Conservation (phyloP, 1,140 invertebrate genomes). For the Ridgeia piscesae region DNA sequence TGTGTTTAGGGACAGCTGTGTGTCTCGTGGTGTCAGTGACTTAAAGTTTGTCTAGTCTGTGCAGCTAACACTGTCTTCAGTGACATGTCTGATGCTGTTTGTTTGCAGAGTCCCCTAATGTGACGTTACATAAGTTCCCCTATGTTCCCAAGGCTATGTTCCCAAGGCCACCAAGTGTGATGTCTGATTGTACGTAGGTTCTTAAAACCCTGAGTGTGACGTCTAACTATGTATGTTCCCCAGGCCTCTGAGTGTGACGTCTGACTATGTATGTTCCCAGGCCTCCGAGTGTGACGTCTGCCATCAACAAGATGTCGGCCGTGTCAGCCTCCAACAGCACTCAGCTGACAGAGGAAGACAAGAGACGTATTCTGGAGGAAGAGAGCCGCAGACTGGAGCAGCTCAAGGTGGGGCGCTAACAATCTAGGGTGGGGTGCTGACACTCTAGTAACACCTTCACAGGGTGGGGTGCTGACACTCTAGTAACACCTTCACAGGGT, state of each 20-base stretch:
- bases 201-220: conserved; percentile 41
- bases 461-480: background rate
- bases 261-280: conserved; percentile 60
- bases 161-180: conserved; percentile 7
- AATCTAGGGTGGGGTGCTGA: background rate
- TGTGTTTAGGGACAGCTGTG: no score
- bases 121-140: no score
- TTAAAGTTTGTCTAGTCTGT: no score
- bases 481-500: no score
- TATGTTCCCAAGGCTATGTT: background rate
- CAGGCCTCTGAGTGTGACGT: conserved; percentile 58
- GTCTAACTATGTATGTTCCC: conserved; percentile 71
- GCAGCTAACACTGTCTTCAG: no score
- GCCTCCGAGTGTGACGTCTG: conserved; percentile 63
- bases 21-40: no score
- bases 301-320: conserved; percentile 65
- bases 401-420: conserved; percentile 73
- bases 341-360: conserved; percentile 68
- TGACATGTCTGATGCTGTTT: no score
- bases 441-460: no score
- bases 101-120: no score
- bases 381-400: conserved; percentile 93
- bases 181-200: conserved; percentile 65
- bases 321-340: conserved; percentile 75
- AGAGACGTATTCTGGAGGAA: conserved; percentile 81